Percentiles rank a stretch among this genome's conserved stretches.
Evolutionary conservation across 2,113 vertebrate species (phyloP).

Genomic region (Pionites leucogaster): DNA sequence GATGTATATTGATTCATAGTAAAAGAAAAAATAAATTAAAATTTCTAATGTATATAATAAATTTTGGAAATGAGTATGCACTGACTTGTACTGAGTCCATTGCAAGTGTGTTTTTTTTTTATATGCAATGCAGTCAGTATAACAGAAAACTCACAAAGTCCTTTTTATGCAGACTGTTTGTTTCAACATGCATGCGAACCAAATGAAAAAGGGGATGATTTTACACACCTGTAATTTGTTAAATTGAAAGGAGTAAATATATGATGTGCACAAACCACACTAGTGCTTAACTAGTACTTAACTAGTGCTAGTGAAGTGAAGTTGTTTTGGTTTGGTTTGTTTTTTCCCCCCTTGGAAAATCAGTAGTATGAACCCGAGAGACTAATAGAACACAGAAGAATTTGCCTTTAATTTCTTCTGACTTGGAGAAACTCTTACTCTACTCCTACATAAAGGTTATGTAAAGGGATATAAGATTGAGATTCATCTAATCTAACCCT

Average conservation of each 20-base stretch:
- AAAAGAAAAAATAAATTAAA: not conserved
- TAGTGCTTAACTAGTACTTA: not conserved
- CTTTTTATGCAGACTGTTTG: not conserved
- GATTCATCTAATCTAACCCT: not conserved
- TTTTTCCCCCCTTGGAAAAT: accelerated
- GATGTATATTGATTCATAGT: not conserved
- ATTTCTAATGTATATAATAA: not conserved
- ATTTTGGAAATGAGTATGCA: not conserved
- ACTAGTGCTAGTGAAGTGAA: not conserved
- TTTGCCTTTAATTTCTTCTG: not conserved
- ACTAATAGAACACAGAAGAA: not conserved
- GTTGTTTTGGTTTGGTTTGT: not conserved
- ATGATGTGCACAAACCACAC: not conserved
- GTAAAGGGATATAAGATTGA: accelerated
- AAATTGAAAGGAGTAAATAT: not conserved
- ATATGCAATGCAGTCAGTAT: not conserved
- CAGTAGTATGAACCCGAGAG: not conserved
- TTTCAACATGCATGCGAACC: not conserved
- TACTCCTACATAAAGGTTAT: not conserved
- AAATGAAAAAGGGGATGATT: not conserved
- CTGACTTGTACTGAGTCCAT: not conserved
- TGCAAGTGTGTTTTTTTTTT: not conserved
- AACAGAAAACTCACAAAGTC: not conserved
- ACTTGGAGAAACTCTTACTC: not conserved
- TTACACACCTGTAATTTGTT: not conserved